phyloP scores from a whole-genome alignment of 2,113 vertebrate genomes.

The Coturnix japonica region DNA sequence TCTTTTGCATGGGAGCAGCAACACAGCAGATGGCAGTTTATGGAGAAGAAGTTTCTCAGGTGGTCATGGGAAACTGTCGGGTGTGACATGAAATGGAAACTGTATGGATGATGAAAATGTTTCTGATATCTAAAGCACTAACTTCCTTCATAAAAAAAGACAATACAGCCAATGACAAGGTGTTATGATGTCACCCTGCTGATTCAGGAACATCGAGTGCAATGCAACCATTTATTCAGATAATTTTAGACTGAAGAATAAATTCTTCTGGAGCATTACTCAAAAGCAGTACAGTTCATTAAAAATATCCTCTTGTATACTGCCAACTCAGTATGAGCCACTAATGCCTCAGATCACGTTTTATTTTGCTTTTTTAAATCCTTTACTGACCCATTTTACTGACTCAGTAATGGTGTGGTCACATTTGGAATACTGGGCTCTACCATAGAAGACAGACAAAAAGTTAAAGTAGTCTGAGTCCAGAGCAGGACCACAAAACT shows the following conservation, averaged over 20 bases:
- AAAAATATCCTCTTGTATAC: not conserved
- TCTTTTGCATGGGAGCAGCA: not conserved
- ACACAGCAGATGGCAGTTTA: not conserved
- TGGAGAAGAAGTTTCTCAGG: slow-evolving; percentile 21
- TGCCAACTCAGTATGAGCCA: not conserved
- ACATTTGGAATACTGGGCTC: not conserved
- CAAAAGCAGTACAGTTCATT: not conserved
- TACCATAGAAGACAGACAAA: not conserved
- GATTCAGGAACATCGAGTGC: not conserved
- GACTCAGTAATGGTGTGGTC: not conserved
- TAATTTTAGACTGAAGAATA: not conserved
- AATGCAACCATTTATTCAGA: not conserved
- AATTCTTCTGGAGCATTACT: not conserved
- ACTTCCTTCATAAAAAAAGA: not conserved
- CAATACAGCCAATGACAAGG: not conserved
- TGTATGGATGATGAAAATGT: not conserved
- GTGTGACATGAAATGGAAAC: not conserved
- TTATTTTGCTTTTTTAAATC: not conserved
- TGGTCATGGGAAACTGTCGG: slow-evolving; percentile 41
- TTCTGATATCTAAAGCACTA: not conserved
- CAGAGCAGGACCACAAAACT: not conserved
- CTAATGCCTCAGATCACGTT: not conserved
- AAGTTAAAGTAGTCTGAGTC: not conserved
- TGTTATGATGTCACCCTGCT: not conserved
- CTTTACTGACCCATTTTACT: not conserved